Conservation (phyloP, 2,797 vertebrate genomes). For the Falco novaeseelandiae region DNA sequence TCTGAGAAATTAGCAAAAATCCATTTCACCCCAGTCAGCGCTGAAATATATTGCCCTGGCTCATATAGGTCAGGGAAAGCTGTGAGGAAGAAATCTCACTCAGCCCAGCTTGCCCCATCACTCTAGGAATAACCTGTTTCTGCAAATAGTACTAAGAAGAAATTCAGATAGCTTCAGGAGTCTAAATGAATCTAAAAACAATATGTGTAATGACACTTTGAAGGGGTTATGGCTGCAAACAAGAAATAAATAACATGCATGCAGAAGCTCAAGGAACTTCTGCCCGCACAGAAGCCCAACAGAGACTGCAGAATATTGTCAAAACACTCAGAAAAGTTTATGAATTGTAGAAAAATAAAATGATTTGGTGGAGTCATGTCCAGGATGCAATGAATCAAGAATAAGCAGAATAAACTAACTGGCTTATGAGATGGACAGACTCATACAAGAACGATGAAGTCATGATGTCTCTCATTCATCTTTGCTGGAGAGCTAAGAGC, state of each 20-base stretch:
- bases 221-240: background rate
- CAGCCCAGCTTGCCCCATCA: background rate
- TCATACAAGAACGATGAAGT: background rate
- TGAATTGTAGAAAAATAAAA: background rate
- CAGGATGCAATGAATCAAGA: background rate
- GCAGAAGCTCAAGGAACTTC: background rate
- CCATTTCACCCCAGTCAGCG: rapidly evolving
- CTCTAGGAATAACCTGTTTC: background rate
- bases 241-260: background rate
- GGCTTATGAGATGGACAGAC: background rate
- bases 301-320: background rate
- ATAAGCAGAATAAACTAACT: background rate
- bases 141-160: background rate
- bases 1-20: background rate
- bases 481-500: background rate
- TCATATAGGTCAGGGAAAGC: background rate
- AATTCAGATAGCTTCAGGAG: background rate
- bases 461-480: background rate
- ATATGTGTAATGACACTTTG: background rate
- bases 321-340: background rate
- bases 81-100: background rate
- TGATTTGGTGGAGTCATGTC: background rate
- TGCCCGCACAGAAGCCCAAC: background rate
- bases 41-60: background rate
- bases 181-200: background rate